Evolutionary conservation across 2,888 invertebrate genomes (phyloP).

Genomic region (Scelioninae gen. 2): DNA sequence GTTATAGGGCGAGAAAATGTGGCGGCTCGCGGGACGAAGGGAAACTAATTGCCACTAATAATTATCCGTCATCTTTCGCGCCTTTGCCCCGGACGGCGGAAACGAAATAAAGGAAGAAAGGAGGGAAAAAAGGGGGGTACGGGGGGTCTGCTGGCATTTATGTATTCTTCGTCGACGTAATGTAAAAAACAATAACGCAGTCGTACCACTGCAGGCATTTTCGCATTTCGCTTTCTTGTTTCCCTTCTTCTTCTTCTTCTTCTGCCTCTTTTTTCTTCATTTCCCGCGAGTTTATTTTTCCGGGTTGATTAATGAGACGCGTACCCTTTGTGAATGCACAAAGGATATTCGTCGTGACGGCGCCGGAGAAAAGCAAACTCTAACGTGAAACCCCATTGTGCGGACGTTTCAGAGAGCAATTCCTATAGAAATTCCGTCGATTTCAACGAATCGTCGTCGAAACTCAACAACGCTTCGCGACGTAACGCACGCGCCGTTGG

Average conservation of each 20-base stretch:
- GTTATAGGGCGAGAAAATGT: no score
- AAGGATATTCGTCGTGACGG: conserved; percentile 41
- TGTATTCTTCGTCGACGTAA: conserved; percentile 14
- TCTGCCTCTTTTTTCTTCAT: conserved; percentile 8
- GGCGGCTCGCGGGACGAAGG: no score
- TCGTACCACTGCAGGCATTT: conserved; percentile 18
- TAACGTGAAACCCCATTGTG: conserved; percentile 39
- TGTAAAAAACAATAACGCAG: conserved; percentile 25
- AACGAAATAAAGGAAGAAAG: no score
- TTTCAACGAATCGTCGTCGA: conserved; percentile 28
- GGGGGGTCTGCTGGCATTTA: conserved; percentile 2
- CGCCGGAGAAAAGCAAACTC: conserved; percentile 32
- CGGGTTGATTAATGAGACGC: conserved; percentile 55
- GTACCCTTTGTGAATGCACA: conserved; percentile 49
- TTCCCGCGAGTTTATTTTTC: conserved; percentile 39
- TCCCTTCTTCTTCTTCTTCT: conserved; percentile 10
- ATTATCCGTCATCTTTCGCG: conserved; percentile 15
- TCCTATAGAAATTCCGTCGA: conserved; percentile 31
- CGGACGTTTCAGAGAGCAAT: conserved; percentile 30
- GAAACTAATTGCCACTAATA: conserved; percentile 1
- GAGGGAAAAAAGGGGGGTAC: background rate
- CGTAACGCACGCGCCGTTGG: background rate
- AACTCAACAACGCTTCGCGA: conserved; percentile 32
- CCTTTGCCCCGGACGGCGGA: background rate
- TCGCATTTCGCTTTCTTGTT: background rate